Base-by-base conservation (phyloP, 2,113 vertebrate genomes). In the Erythrocercus mccallii region DNA sequence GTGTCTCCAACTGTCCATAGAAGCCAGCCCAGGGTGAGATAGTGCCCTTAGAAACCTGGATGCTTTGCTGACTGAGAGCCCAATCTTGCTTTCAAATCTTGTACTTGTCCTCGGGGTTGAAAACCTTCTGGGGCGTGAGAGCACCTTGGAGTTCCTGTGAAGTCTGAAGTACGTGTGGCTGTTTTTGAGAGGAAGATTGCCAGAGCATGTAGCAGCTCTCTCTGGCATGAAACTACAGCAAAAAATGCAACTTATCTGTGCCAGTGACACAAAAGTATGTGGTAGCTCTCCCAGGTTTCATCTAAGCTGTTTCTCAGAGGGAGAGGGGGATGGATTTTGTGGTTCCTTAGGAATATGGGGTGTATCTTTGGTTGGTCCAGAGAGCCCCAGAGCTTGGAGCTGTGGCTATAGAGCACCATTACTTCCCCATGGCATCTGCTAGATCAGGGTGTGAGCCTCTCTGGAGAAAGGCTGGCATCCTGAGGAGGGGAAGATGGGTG, bases 1-100 rank as follows among this genome's bases (percentile, higher is more conserved):
- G 44, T 95, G 92, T 96, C 96, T 97, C 97, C 97, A 94, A 15
- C 94, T 72, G 90, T 93, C 95, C 71, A 0, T 66, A 21, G 85
- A 74, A 96, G 76, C 92, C 50, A 73, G 68, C 64, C 47, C 81
- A 56, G 65, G 47, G 30, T 84, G 95, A 94, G 94, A 90, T 74
- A 79, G 44, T 88, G 91, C 56, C 90, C 69, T 79, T 81, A 68
- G 76, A 95, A 95, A 97, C 72, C 45, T 71, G 61, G 37, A 33
- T 86, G 53, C 62, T 83, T 79, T 94, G 38, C 72, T 37, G 51
- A 71, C 79, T 54, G 70, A 88, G 69, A 19, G 51, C 61, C 51
- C 86, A 95, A 95, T 95, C 95, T 91, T 2, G 2, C 69, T 54
- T 92, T 95, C 50, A 50, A 33, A 95, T 97, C 94, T 80, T 4